Evolutionary conservation across 2,797 vertebrate genomes (phyloP).

Genomic region (Artibeus jamaicensis): DNA sequence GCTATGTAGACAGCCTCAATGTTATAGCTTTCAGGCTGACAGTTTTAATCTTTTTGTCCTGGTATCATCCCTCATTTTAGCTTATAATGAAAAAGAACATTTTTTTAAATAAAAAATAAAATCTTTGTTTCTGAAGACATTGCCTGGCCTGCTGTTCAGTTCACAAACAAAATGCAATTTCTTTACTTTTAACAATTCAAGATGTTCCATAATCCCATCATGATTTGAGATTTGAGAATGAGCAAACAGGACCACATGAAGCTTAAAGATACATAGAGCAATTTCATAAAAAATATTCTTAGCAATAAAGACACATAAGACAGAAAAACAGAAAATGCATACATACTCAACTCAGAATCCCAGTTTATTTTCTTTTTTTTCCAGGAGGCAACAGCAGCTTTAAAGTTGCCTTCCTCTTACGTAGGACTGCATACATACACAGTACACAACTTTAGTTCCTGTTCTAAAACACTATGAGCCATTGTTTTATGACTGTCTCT

Average conservation of each 20-base stretch:
- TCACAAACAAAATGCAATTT: conserved; percentile 72
- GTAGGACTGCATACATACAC: neutral
- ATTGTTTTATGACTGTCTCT: conserved; percentile 40
- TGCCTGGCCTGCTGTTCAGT: conserved; percentile 66
- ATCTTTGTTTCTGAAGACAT: conserved; percentile 64
- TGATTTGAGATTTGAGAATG: conserved; percentile 63
- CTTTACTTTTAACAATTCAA: conserved; percentile 71
- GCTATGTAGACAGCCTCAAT: neutral
- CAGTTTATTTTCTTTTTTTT: neutral
- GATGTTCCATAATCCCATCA: conserved; percentile 70
- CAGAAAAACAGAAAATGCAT: conserved; percentile 64
- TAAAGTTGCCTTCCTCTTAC: conserved; percentile 14
- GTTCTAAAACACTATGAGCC: neutral
- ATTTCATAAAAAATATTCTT: conserved; percentile 61
- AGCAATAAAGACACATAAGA: conserved; percentile 57
- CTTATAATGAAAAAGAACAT: conserved; percentile 26
- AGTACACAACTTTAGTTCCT: neutral
- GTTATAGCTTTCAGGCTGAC: neutral
- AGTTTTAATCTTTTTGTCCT: neutral
- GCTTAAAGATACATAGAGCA: conserved; percentile 48
- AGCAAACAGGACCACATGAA: conserved; percentile 61
- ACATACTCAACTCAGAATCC: conserved; percentile 48
- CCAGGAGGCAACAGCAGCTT: neutral
- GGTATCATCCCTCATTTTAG: conserved; percentile 4
- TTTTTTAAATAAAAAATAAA: conserved; percentile 48